phyloP scores from a whole-genome alignment of 2,113 vertebrate species.

The Notarius quadriscutis region DNA sequence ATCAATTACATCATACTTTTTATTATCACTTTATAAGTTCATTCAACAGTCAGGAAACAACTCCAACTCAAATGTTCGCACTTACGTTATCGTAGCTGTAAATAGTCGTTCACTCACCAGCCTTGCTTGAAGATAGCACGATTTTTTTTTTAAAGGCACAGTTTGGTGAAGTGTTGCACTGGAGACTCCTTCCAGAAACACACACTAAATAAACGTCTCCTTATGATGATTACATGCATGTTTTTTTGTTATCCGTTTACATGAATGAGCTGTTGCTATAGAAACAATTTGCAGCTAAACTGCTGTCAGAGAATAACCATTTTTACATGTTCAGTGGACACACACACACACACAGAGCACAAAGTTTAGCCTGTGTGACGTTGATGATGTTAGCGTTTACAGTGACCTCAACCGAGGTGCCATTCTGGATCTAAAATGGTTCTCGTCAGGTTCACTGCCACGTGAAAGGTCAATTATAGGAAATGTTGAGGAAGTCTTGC shows the following conservation, averaged over 20 bases:
- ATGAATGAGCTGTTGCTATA: not conserved
- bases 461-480: constrained; percentile 50
- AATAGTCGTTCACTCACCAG: too few species aligned
- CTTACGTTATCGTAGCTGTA: too few species aligned
- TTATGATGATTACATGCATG: not conserved
- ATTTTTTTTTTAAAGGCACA: too few species aligned
- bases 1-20: too few species aligned
- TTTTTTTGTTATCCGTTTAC: not conserved
- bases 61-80: too few species aligned
- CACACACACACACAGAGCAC: not conserved
- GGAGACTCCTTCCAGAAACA: not conserved
- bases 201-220: not conserved
- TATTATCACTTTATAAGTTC: too few species aligned
- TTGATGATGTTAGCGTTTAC: not conserved
- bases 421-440: constrained; percentile 28
- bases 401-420: constrained; percentile 10
- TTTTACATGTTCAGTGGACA: not conserved
- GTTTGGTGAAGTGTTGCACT: too few species aligned
- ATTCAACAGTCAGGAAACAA: too few species aligned
- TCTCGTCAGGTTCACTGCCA: constrained; percentile 50
- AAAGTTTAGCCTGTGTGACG: not conserved
- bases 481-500: constrained; percentile 51
- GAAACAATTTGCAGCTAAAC: not conserved
- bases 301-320: not conserved
- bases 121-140: too few species aligned